Percentiles rank a stretch among this genome's conserved stretches.
Conservation (phyloP, 2,888 invertebrate genomes). For the Dasysyrphus albostriatus region DNA sequence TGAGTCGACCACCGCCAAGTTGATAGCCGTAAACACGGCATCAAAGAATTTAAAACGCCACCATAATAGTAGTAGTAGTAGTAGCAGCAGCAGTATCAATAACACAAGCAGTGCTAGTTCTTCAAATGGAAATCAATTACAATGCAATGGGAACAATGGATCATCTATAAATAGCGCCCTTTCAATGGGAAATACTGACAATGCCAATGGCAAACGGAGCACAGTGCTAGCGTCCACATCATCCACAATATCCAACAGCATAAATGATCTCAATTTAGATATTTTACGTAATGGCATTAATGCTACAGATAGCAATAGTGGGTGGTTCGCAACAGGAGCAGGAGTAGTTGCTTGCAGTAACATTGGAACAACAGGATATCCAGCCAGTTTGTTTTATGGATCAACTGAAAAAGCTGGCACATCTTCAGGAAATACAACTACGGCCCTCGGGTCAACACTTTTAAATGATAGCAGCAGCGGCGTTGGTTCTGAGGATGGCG, state of each 20-base stretch:
- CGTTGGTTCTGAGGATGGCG: constrained; percentile 42
- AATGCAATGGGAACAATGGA: constrained; percentile 58
- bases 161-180: constrained; percentile 48
- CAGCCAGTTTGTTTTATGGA: constrained; percentile 64
- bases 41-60: constrained; percentile 82
- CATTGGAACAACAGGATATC: constrained; percentile 49
- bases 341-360: constrained; percentile 3
- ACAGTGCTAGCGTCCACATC: constrained; percentile 60
- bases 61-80: constrained; percentile 68
- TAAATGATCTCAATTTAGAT: constrained; percentile 72
- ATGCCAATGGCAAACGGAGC: constrained; percentile 48
- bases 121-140: constrained; percentile 60
- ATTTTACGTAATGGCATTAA: constrained; percentile 51
- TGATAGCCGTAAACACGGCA: constrained; percentile 81
- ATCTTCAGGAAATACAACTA: constrained; percentile 33
- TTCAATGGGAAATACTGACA: constrained; percentile 36
- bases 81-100: constrained; percentile 29
- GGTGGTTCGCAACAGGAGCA: constrained; percentile 50
- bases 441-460: background rate
- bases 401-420: constrained; percentile 52
- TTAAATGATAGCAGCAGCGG: constrained; percentile 24
- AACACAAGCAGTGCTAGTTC: constrained; percentile 35
- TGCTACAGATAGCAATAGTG: constrained; percentile 37
- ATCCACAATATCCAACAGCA: constrained; percentile 33
- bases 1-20: constrained; percentile 82